Evolutionary conservation across 2,113 vertebrate genomes (phyloP), one percentile per base, ranked within the genome.

Genomic region (Pogonocichla stellata): DNA sequence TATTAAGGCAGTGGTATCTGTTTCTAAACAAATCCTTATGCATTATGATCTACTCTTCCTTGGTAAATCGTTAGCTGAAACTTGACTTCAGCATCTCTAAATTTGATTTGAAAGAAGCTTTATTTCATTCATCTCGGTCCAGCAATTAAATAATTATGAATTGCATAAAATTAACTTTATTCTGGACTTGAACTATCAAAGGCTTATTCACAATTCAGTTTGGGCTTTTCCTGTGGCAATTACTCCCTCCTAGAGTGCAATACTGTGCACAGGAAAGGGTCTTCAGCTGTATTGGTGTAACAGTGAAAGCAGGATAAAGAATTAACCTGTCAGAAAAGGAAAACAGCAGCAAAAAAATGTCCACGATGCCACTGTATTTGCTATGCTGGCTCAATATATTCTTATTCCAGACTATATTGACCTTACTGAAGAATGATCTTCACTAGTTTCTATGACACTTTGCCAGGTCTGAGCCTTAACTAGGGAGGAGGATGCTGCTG

Each of bases 391-490:
- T 95, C 79, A 92, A 66, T 94, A 82, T 85, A 88, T 93, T 93
- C 64, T 90, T 83, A 85, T 91, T 92, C 70, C 80, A 77, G 61
- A 92, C 73, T 81, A 28, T 45, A 80, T 25, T 92, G 90, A 95
- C 93, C 79, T 92, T 90, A 85, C 45, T 92, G 86, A 92, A 80
- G 86, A 96, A 96, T 93, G 67, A 90, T 88, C 34, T 92, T 72
- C 50, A 72, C 73, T 24, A 57, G 40, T 91, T 91, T 92, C 84
- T 95, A 5, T 94, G 84, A 74, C 69, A 79, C 14, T 40, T 91
- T 81, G 40, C 79, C 23, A 40, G 33, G 33, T 83, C 62, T 88
- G 72, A 86, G 60, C 36, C 69, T 83, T 93, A 92, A 48, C 57
- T 45, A 43, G 65, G 61, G 62, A 60, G 48, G 74, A 60, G 29